Evolutionary conservation across 2,113 vertebrate genomes (phyloP), one percentile per base, ranked within the genome.

Genomic region (Pseudorectes ferrugineus): DNA sequence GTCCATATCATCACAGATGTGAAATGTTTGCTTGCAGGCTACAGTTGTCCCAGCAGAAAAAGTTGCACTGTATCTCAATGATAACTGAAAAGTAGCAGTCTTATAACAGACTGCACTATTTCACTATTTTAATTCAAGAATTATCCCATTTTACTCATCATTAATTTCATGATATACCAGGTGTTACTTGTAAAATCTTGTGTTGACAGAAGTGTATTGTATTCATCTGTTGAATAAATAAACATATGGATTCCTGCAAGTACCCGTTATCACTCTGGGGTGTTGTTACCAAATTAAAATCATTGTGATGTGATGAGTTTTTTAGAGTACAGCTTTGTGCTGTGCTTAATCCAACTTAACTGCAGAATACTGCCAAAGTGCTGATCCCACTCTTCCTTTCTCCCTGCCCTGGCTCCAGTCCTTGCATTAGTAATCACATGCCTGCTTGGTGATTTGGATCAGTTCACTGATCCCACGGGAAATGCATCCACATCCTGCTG

Each of bases 351-450:
- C 48, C 81, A 81, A 21, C n/a, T 79, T 57, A 92, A 75, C n/a
- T 33, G 63, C 12, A 5, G 58, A 58, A 84, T 91, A 79, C 65
- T 91, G 71, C 71, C 42, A 25, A 90, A 88, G 22, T 73, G 75
- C 90, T 89, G 88, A 92, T 83, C 62, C 78, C 54, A 67, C 88
- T 88, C 79, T 92, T 90, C 85, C 78, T 77, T 94, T 93, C 83
- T 84, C 71, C n/a, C 49, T 66, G 57, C 58, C 24, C 71, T 65
- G 79, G 78, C 82, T 92, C 71, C 2, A 0, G 6, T 66, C 54
- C 51, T 86, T 85, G 75, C 85, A 35, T 92, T 92, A 88, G 49
- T 38, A 58, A 55, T 92, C 92, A 73, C 72, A 72, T 79, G 75
- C 59, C 62, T 0, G 0, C 24, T 7, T 66, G 68, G 72, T 66